Evolutionary conservation across 2,888 invertebrate genomes (phyloP), one percentile per base, ranked within the genome.

Genomic region (Eudasyphora cyanicolor): DNA sequence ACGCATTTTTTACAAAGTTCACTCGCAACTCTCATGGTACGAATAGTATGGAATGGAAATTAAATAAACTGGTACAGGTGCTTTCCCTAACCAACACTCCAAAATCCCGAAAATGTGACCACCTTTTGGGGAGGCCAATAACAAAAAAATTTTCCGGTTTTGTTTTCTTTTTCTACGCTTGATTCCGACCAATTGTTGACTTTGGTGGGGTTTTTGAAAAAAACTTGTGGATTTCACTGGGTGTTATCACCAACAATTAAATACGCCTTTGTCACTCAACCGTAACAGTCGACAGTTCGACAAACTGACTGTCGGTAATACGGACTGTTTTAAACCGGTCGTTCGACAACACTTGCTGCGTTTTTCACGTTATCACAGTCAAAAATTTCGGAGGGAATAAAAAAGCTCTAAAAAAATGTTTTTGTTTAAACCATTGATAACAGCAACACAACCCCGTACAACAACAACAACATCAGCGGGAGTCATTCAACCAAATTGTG

Each of bases 401-500:
- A 60, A 17, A 60, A 60, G 60, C 60, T 60, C n/a, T n/a, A 49
- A 57, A 21, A 29, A 62, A 62, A 17, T 62, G 27, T 32, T 62
- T 62, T 62, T 62, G 32, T 62, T 54, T 24, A 54, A 54, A 19
- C 21, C 51, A 54, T 54, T 54, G 51, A 54, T 54, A 54, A 54
- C 17, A 21, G 19, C 49, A 17, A 49, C 8, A 49, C 6, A 54
- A 32, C 62, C 32, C 2, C 62, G 14, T 4, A 32, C 29, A n/a
- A n/a, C n/a, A n/a, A n/a, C n/a, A n/a, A n/a, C n/a, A n/a, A n/a
- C n/a, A n/a, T n/a, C n/a, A n/a, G n/a, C n/a, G n/a, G n/a, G n/a
- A 62, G 62, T 32, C 62, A 62, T 62, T 62, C 62, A 62, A 32
- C 62, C 62, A 32, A 62, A 62, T 62, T 62, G 62, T 62, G 62